Percentiles rank a stretch among this genome's conserved stretches.
phyloP scores from a whole-genome alignment of 1,140 invertebrate species.

The Rhagoletis pomonella region DNA sequence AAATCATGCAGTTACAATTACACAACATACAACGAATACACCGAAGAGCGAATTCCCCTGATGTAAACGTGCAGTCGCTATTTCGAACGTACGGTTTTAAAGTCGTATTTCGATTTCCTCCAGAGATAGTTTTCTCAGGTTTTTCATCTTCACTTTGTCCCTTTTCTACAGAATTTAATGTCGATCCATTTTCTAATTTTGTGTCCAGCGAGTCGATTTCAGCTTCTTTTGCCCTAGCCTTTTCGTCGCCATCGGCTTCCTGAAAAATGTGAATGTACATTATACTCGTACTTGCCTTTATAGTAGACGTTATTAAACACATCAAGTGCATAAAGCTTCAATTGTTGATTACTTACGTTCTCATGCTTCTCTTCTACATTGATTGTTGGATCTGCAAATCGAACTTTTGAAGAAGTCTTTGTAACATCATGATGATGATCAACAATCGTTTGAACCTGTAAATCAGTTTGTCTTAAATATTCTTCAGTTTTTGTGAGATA shows the following conservation, averaged over 20 bases:
- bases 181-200: slow-evolving; percentile 32
- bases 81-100: slow-evolving; percentile 36
- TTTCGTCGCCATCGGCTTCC: slow-evolving; percentile 33
- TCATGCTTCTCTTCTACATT: slow-evolving; percentile 56
- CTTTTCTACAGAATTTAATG: slow-evolving; percentile 33
- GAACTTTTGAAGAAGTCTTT: slow-evolving; percentile 87
- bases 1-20: too few species aligned
- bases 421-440: slow-evolving; percentile 89
- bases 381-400: slow-evolving; percentile 82
- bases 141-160: slow-evolving; percentile 52
- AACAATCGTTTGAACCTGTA: slow-evolving; percentile 92
- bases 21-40: too few species aligned
- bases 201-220: neutral
- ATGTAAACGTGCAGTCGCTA: neutral
- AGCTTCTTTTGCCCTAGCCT: slow-evolving; percentile 18
- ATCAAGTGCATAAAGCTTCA: neutral
- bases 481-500: neutral
- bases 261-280: neutral
- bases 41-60: too few species aligned
- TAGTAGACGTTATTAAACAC: too few species aligned
- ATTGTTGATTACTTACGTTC: slow-evolving; percentile 48
- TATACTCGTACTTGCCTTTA: neutral
- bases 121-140: slow-evolving; percentile 19
- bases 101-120: slow-evolving; percentile 17
- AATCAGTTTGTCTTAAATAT: slow-evolving; percentile 55